Conservation (phyloP, 1,140 invertebrate genomes). For the Akabosia matsudoensis region DNA sequence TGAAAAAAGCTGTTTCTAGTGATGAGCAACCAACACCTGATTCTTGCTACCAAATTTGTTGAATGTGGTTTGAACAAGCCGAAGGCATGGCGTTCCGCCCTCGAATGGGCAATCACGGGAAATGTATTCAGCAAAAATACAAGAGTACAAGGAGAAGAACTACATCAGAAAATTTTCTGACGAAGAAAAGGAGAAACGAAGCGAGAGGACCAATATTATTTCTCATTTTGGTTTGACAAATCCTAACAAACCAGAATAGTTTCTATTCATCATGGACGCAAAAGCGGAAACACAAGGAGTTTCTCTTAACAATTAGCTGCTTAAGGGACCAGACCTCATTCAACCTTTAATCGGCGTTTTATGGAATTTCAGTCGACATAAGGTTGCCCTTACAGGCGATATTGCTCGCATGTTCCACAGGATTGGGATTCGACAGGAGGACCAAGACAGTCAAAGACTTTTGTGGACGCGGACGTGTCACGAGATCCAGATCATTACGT, state of each 20-base stretch:
- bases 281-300: slow-evolving; percentile 33
- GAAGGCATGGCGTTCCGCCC: background rate
- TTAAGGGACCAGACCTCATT: slow-evolving; percentile 33
- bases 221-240: slow-evolving; percentile 45
- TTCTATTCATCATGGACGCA: slow-evolving; percentile 49
- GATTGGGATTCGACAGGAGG: slow-evolving; percentile 13
- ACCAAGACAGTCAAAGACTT: slow-evolving; percentile 25
- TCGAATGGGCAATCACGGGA: background rate
- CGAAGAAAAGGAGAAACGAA: slow-evolving; percentile 7
- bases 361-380: slow-evolving; percentile 20
- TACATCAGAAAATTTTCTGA: slow-evolving; percentile 26
- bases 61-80: too few species aligned
- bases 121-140: background rate
- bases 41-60: too few species aligned
- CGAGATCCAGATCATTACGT: background rate
- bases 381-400: too few species aligned
- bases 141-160: background rate
- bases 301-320: slow-evolving; percentile 26
- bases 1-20: background rate
- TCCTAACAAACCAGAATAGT: slow-evolving; percentile 45
- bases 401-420: slow-evolving; percentile 39
- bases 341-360: slow-evolving; percentile 23
- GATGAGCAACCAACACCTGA: background rate
- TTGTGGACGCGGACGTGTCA: slow-evolving; percentile 11
- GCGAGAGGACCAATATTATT: slow-evolving; percentile 33